Base-by-base conservation (phyloP, 1,140 invertebrate genomes). In the Rhopalosiphum maidis region DNA sequence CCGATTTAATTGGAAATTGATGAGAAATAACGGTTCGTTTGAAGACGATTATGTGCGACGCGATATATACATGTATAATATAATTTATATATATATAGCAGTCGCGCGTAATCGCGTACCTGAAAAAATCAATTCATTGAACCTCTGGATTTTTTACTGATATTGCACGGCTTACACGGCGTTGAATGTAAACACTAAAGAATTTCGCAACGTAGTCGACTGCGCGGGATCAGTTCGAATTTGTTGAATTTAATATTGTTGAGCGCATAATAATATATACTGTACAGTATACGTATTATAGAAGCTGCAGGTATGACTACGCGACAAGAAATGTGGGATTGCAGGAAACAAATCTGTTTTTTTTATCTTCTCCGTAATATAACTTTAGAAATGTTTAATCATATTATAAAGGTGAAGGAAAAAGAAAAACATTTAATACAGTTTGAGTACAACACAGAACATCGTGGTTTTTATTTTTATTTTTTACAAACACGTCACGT, bases 401-500 rank as follows among this genome's bases (percentile, higher is more conserved):
- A 86, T 86, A n/a, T 86, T 86, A 86, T 43, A 18, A 88, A n/a
- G 87, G 48, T 54, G 87, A 48, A 77, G 60, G n/a, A 77, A 51
- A 88, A 88, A 35, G 11, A 88, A 88, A 88, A 51, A 88, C 25
- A 35, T 35, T 30, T 30, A 35, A 88, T 51, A 23, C 43, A 35
- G 48, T 51, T 43, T 30, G 41, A n/a, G 43, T 43, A 86, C 30
- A 86, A 46, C 43, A 46, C 11, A 86, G 43, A 87, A 41, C 43
- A n/a, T 48, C 85, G 43, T 87, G 60, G 60, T 35, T 77, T 68
- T 11, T 77, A 77, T 77, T 77, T 77, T 30, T 68, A 30, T 86
- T 86, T 86, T 88, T 30, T 30, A 88, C 21, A 51, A 88, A 88
- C 87, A 51, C 87, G 87, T 88, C 87, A 88, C 87, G 87, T 88